Percentiles rank a stretch among this genome's conserved stretches.
Conservation (phyloP, 2,113 vertebrate species). For the Hippopotamus amphibius region DNA sequence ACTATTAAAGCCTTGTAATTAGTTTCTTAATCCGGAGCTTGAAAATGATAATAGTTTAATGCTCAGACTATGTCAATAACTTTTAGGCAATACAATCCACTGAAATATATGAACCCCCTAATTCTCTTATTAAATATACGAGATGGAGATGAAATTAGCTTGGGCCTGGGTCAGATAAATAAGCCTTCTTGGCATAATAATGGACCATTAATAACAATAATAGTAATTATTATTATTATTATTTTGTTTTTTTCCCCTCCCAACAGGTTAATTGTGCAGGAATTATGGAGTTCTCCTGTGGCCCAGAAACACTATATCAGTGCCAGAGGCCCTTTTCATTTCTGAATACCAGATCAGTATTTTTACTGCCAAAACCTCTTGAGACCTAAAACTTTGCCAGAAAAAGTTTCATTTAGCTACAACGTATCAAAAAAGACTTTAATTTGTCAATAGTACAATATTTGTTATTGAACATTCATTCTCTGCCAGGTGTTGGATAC, state of each 20-base stretch:
- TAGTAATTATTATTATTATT: neutral
- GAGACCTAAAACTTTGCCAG: neutral
- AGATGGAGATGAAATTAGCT: neutral
- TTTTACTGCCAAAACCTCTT: neutral
- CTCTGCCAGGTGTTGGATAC: neutral
- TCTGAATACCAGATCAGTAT: neutral
- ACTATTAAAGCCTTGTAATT: conserved; percentile 86
- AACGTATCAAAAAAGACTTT: neutral
- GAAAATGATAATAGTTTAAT: conserved; percentile 82
- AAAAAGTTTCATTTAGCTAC: neutral
- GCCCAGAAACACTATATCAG: neutral
- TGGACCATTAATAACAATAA: neutral
- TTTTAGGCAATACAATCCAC: conserved; percentile 72
- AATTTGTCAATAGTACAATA: neutral
- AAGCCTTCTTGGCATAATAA: neutral
- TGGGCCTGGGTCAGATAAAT: neutral
- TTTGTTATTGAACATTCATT: neutral
- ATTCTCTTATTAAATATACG: conserved; percentile 25
- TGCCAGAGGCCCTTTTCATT: neutral
- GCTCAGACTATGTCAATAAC: conserved; percentile 83
- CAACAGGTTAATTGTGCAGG: neutral
- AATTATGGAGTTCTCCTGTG: neutral
- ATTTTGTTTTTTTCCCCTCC: neutral
- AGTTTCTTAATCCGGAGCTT: conserved; percentile 84
- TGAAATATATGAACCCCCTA: conserved; percentile 56